Evolutionary conservation across 2,888 invertebrate genomes (phyloP), one percentile per base, ranked within the genome.

Genomic region (Meganola albula): DNA sequence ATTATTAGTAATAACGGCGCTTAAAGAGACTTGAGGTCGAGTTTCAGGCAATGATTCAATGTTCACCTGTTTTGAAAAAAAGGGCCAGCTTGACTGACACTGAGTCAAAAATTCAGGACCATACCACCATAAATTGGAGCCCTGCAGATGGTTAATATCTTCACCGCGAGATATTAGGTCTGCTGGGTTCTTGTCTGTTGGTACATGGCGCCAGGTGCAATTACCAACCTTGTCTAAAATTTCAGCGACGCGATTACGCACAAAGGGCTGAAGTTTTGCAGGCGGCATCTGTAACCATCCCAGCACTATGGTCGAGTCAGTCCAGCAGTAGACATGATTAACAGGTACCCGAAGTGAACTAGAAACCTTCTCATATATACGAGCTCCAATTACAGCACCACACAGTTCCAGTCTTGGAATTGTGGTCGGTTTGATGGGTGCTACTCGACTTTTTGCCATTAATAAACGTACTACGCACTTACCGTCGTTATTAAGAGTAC

Each of bases 321-420:
- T 31, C 39, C 32, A 35, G 7, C 31, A 26, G 4, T 8, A n/a
- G 16, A 22, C 22, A 5, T 1, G 4, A 21, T 1, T 24, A 4
- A 35, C 13, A 27, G 31, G 16, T 12, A 25, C 12, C 20, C 25
- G 23, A 2, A 24, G 12, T 3, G 36, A 29, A 10, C 24, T 8
- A 1, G 32, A 6, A 2, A 52, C 26, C 20, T 48, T 53, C 2
- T 11, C 13, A 16, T 34, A 42, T 9, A 61, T 32, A 25, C 44
- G 36, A 22, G 32, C 29, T n/a, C 40, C 45, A 6, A 53, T 4
- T 6, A 56, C 23, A 1, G 50, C 46, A 4, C 38, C 58, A 10
- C 51, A 54, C 6, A 63, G 27, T 21, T 63, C 62, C 2, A 62
- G 34, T 4, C 51, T 13, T 31, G 50, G 51, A 12, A 49, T 47